Base-by-base conservation (phyloP, 2,797 vertebrate species). In the Onychomys arenicola region DNA sequence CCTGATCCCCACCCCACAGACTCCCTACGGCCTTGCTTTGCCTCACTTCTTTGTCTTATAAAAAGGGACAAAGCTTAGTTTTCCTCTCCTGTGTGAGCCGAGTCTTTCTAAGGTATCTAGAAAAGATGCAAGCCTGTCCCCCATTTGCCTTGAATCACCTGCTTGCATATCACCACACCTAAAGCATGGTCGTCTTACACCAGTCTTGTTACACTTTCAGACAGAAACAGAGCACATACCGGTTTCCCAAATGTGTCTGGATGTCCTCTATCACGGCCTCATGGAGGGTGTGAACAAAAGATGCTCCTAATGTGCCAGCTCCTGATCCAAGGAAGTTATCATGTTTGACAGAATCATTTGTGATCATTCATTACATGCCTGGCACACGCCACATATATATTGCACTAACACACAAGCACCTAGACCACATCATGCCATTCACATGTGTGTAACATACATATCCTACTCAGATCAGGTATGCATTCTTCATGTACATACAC, bases 231-330 rank as follows among this genome's bases (percentile, higher is more conserved):
- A 29, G 25, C 17, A 29, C 21, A 3, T n/a, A 5, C 19, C 4
- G 0, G 55, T 1, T 0, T 0, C 32, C 52, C 49, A 32, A n/a
- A 2, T 0, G 0, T 8, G 14, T 16, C 11, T 4, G 14, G 43
- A 11, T n/a, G 32, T 75, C 49, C 61, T 61, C 49, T 7, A 4
- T 10, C 12, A 37, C 34, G 0, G 32, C 12, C 61, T 78, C 0
- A 8, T 0, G 0, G 63, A 84, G 57, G 11, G 29, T 37, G 6
- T 19, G 81, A 34, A n/a, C 5, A 11, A 2, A 3, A 40, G 63
- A 29, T 2, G 5, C 32, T 0, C 8, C 29, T 5, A 21, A 29
- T 25, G 37, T n/a, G 12, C 14, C 25, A 59, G 6, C 29, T 57
- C 84, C 75, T 27, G 40, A n/a, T 9, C 13, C 0, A 37, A 89